Conservation (phyloP, 2,888 invertebrate species). For the Epicampocera succincta region DNA sequence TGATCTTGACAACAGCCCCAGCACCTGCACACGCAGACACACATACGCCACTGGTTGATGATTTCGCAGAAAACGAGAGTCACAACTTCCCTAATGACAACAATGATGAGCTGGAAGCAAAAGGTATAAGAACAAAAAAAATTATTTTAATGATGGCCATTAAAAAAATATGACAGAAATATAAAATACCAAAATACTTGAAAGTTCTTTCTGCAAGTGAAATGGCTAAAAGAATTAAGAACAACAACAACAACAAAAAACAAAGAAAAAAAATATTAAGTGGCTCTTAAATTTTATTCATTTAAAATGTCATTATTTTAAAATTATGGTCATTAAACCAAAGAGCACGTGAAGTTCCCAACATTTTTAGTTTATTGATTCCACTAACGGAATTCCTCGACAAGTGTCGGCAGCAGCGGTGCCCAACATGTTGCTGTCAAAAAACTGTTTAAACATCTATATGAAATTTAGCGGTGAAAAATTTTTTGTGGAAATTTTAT, state of each 20-base stretch:
- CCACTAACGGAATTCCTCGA: too few species aligned
- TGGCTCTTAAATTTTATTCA: slow-evolving; percentile 28
- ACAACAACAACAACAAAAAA: too few species aligned
- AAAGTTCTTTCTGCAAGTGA: not conserved
- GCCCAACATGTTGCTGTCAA: too few species aligned
- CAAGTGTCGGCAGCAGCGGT: too few species aligned
- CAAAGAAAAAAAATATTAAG: slow-evolving; percentile 13
- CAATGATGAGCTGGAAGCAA: slow-evolving; percentile 6
- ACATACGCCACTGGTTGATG: not conserved
- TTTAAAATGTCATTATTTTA: slow-evolving; percentile 49
- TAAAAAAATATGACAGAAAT: slow-evolving; percentile 50
- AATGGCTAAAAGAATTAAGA: not conserved
- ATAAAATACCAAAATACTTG: slow-evolving; percentile 36
- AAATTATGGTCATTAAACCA: slow-evolving; percentile 5
- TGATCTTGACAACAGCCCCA: slow-evolving; percentile 41
- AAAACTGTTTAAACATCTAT: too few species aligned
- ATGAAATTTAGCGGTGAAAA: too few species aligned
- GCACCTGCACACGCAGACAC: slow-evolving; percentile 1
- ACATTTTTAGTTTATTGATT: not conserved
- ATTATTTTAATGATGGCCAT: slow-evolving; percentile 45
- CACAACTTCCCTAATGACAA: slow-evolving; percentile 44
- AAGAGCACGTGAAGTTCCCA: not conserved
- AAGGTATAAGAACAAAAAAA: slow-evolving; percentile 31
- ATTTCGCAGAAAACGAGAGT: slow-evolving; percentile 6
- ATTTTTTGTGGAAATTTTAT: too few species aligned